These are phyloP conservation scores for Drosophila sordidapex DNA, from an alignment of 2,888 invertebrate species.

Conservation along the genomic window DNA sequence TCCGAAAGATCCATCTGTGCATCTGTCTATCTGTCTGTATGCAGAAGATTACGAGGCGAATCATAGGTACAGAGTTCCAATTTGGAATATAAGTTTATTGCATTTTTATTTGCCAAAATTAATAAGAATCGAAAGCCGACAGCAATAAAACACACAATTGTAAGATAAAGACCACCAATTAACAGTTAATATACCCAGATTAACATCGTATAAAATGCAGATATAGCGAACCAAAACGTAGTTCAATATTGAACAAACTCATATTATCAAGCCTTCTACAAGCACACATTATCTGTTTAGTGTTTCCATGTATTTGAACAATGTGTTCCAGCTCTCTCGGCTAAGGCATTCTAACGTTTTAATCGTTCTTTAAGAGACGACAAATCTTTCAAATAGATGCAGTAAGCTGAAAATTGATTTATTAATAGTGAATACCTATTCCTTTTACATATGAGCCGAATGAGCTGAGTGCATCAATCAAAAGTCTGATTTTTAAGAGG, in stretches of 20 bases:
- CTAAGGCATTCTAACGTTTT: not conserved
- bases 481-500: slow-evolving; percentile 25
- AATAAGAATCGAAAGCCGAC: not conserved
- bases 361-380: not conserved
- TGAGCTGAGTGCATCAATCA: not conserved
- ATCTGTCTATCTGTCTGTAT: not conserved
- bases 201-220: not conserved
- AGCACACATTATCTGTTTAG: not conserved
- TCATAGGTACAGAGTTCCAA: not conserved
- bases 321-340: not conserved
- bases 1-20: not conserved
- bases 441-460: not conserved
- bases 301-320: not conserved
- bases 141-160: not conserved
- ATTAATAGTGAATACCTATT: not conserved
- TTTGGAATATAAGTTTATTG: not conserved
- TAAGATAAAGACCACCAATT: not conserved
- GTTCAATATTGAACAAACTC: not conserved
- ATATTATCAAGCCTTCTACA: not conserved
- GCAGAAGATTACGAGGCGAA: not conserved
- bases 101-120: not conserved
- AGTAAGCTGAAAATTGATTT: not conserved
- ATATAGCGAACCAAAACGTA: not conserved
- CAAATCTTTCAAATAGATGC: not conserved
- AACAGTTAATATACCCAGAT: not conserved